Base-by-base conservation (phyloP, 2,888 invertebrate species). In the Laothoe populi region DNA sequence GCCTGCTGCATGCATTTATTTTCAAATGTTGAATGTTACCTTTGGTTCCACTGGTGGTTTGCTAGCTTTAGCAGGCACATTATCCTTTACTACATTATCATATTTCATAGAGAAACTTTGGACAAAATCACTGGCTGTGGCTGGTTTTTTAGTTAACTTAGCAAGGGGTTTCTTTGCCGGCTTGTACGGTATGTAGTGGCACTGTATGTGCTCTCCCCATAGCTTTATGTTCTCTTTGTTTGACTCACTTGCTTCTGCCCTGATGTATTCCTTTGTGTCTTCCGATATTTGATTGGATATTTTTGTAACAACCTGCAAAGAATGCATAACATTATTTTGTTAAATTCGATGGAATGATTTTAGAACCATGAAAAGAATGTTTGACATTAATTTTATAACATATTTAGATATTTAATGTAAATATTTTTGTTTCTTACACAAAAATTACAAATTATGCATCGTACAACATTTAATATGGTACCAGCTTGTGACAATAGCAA, bases 41-140 rank as follows among this genome's bases (percentile, higher is more conserved):
- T 86, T 88, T 61, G 84, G 83, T 44, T 72, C 80, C 11, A 60
- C 63, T 7, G 59, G 53, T 38, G 79, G 63, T 65, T 78, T 77
- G 35, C 72, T 40, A 42, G 61, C 64, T 70, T 68, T 81, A 21
- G 57, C 45, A 53, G 64, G 44, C 48, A 58, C 62, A 66, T 63
- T 71, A 21, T 73, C 66, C 61, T 72, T 78, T 10, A 61, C 24
- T 42, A 24, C 16, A 19, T 31, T 72, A 49, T 73, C 84, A 75
- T 93, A 93, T 65, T 90, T 93, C 93, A 94, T 93, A 57, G 90
- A 90, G 72, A 94, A 94, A 63, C 92, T 90, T 16, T 82, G 85
- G 0, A 93, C 89, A 75, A 90, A 87, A 0, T 83, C 80, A 63
- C 90, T 86, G 5, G 81, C 79, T 0, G 81, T 83, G 0, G 86